Evolutionary conservation across 2,113 vertebrate species (phyloP), one percentile per base, ranked within the genome.

Genomic region (Xenus cinereus): DNA sequence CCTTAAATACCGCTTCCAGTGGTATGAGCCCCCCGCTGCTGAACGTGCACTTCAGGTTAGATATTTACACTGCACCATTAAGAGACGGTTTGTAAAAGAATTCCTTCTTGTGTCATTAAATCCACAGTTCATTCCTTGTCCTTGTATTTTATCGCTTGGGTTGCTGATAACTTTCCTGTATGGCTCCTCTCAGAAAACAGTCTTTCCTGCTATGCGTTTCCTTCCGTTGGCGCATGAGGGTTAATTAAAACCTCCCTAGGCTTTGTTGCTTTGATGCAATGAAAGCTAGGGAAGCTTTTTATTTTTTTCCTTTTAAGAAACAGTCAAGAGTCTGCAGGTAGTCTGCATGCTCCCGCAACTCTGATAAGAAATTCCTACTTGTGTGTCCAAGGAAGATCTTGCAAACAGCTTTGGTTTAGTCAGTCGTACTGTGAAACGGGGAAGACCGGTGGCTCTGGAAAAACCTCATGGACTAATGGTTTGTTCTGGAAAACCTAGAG

Each of bases 11-110:
- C 26, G 3, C 28, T 94, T 59, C 28, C 43, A 67, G 87, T 2
- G 6, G 23, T 11, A 27, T 62, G 33, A 59, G 41, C 28, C 24
- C 24, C 21, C 43, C 1, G 2, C 87, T 63, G 66, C 37, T 57
- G 30, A 67, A 9, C 0, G 2, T 0, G 0, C 12, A 10, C 19
- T 48, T 48, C 53, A 33, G 71, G 15, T 48, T 41, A 18, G 43
- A 39, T 46, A 56, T 37, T 17, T 14, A 0, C 2, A 7, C 41
- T 35, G 63, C 33, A 14, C 27, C 26, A 7, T 53, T 19, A 53
- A 28, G n/a, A 72, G 26, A 33, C 21, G 23, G 10, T 24, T 43
- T 78, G 43, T 30, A 75, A 41, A 14, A 59, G 48, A 27, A 33
- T 6, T 79, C 33, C 35, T 71, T 5, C 39, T 45, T 43, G 53